Evolutionary conservation across 2,888 invertebrate genomes (phyloP).

Genomic region (Lasiommata megera): DNA sequence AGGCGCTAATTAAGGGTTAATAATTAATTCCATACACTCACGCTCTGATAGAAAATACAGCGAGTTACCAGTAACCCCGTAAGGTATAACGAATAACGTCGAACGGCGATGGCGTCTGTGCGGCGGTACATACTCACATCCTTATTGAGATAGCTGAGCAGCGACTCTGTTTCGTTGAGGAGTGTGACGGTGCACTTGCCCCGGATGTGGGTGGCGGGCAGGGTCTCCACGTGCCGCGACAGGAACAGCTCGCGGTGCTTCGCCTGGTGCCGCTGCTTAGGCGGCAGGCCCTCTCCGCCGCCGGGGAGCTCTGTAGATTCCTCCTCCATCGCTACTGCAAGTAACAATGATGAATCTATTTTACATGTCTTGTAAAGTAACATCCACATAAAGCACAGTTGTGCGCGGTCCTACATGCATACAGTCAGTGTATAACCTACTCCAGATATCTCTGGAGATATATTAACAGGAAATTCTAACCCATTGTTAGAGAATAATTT

Average conservation of each 20-base stretch:
- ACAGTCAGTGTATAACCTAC: too few relatives aligned
- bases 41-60: too few relatives aligned
- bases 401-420: too few relatives aligned
- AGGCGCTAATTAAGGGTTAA: too few relatives aligned
- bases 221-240: conserved; percentile 97
- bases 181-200: conserved; percentile 99
- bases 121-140: conserved; percentile 86
- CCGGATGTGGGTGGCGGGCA: conserved; percentile 99
- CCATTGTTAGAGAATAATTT: too few relatives aligned
- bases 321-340: conserved; percentile 85
- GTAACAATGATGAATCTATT: background rate
- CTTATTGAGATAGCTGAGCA: conserved; percentile 97
- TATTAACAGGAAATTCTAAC: too few relatives aligned
- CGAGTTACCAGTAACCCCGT: too few relatives aligned
- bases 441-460: too few relatives aligned
- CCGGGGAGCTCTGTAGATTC: conserved; percentile 83
- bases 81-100: too few relatives aligned
- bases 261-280: conserved; percentile 96
- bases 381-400: too few relatives aligned
- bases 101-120: background rate
- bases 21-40: too few relatives aligned
- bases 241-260: conserved; percentile 99
- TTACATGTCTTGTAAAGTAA: background rate
- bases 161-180: conserved; percentile 98
- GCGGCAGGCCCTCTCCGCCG: conserved; percentile 85